A percentile compares a stretch with the other conserved stretches of the same genome.
Conservation (phyloP, 2,797 vertebrate species). For the Acanthiza pusilla region DNA sequence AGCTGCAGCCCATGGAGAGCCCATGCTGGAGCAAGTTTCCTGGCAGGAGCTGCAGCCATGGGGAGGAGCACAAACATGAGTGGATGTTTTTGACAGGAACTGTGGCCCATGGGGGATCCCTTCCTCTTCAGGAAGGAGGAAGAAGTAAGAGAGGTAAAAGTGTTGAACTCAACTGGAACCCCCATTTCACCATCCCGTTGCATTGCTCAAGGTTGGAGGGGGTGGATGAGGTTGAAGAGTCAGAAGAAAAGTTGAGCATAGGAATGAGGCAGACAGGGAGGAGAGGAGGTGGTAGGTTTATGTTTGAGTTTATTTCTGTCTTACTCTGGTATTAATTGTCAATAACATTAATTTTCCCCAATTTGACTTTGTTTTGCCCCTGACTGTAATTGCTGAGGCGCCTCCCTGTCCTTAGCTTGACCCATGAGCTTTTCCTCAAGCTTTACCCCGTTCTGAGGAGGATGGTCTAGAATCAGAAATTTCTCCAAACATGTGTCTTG, state of each 20-base stretch:
- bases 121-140: neutral
- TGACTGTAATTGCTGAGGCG: neutral
- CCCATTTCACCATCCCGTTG: neutral
- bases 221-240: neutral
- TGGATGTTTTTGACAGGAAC: rapidly evolving
- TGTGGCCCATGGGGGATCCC: neutral
- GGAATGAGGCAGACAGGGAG: neutral
- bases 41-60: neutral
- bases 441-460: neutral
- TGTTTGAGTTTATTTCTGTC: neutral
- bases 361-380: neutral
- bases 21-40: neutral
- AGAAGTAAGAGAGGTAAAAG: neutral
- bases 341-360: neutral
- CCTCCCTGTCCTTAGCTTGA: neutral
- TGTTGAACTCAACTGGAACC: neutral
- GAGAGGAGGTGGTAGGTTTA: neutral
- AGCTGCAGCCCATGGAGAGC: neutral
- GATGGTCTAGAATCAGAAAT: neutral
- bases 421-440: neutral
- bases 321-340: neutral
- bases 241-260: neutral
- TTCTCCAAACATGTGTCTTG: neutral
- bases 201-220: rapidly evolving
- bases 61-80: neutral